Base-by-base conservation (phyloP, 1,140 invertebrate species). In the Phenacoccus solenopsis region DNA sequence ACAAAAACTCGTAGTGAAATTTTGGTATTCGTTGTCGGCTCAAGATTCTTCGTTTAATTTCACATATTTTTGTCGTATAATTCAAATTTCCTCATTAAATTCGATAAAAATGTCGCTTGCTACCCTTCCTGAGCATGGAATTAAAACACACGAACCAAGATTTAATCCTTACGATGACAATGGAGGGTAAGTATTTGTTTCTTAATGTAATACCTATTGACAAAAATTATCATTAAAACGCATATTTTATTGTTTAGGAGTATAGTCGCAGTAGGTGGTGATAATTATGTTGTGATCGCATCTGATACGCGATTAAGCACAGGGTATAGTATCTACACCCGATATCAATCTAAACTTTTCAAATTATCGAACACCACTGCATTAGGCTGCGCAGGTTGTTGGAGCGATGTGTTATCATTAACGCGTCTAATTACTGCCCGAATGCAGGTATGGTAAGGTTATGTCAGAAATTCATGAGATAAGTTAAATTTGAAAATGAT, bases 401-500 rank as follows among this genome's bases (percentile, higher is more conserved):
- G 98, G 93, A 96, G 95, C 75, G 97, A 99, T 82, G 90, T 91
- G n/a, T 81, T 98, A 1, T 94, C 95, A 22, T 82, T 99, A 4
- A 94, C 91, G 4, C 86, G 92, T 74, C 81, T 96, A 70, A 78
- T 99, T 28, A 81, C 89, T 73, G 90, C 94, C 72, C 85, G 93
- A 72, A 87, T 98, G 84, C 88, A 89, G 83, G 87, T 90, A 77
- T 76, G 69, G n/a, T n/a, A n/a, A n/a, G n/a, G n/a, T n/a, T n/a
- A n/a, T n/a, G n/a, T n/a, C n/a, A 38, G 56, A 71, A 38, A 69
- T n/a, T 38, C 56, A 68, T 28, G 61, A 57, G 25, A 21, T 20
- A 20, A 70, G 5, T 22, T 49, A n/a, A 13, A 56, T n/a, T 28
- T n/a, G 1, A 68, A 10, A 28, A 13, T 61, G n/a, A n/a, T n/a